These are phyloP conservation scores for Oikopleura dioica DNA, from an alignment of 23 tunicate species.

Conservation along the genomic window DNA sequence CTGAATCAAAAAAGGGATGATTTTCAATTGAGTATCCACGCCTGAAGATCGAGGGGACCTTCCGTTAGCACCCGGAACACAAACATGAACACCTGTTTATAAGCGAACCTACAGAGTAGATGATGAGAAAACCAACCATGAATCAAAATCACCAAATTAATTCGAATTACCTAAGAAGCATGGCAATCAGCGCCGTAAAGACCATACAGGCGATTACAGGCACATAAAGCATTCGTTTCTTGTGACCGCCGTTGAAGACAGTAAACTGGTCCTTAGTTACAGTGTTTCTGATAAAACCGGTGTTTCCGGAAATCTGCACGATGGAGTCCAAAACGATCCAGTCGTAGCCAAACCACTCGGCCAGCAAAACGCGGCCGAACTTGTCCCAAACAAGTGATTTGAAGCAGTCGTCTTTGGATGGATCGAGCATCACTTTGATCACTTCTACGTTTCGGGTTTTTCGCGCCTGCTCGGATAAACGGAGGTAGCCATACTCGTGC, in stretches of 20 bases:
- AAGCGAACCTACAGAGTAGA: background rate
- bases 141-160: background rate
- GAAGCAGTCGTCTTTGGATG: background rate
- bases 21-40: too few species aligned
- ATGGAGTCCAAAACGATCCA: background rate
- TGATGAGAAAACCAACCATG: too few species aligned
- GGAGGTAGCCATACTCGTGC: conserved; percentile 63
- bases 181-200: background rate
- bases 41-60: background rate
- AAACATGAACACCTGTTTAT: background rate
- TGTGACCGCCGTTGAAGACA: background rate
- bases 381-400: too few species aligned
- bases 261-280: background rate
- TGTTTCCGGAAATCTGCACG: background rate
- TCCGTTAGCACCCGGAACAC: background rate
- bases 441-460: conserved; percentile 4
- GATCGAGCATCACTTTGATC: background rate
- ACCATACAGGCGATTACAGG: background rate
- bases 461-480: conserved; percentile 50
- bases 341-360: background rate
- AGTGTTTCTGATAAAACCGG: background rate
- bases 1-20: too few species aligned
- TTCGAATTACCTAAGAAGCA: background rate
- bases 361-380: background rate
- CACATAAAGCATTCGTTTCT: background rate